Base-by-base conservation (phyloP, 2,888 invertebrate genomes). In the Shargacucullia verbasci region DNA sequence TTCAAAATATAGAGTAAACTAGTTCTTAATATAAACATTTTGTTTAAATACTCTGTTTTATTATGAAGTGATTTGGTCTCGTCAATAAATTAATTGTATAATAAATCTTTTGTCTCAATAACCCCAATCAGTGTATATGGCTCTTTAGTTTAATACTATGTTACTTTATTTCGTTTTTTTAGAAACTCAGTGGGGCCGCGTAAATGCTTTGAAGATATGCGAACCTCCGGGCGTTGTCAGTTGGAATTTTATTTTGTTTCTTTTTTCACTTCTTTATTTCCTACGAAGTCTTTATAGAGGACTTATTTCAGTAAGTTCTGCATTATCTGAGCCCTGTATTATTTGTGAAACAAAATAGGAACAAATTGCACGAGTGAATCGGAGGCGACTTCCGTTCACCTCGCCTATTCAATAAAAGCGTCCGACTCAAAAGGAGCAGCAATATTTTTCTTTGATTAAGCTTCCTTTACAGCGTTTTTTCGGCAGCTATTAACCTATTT, bases 401-500 rank as follows among this genome's bases (percentile, higher is more conserved):
- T 78, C 61, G 65, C 53, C 70, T 70, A 68, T 71, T 75, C 75
- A 75, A 76, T 81, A 78, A 79, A 79, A 72, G 70, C 74, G 71
- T 67, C 66, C 58, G 59, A 70, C 68, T 83, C 77, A 74, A 85
- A 85, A 81, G 79, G 75, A 81, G 78, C 73, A 78, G 80, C 76
- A 79, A 81, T 84, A 84, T 85, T 86, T 86, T 84, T 84, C 82
- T 84, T 84, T 85, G 85, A 85, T 86, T 86, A 84, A 82, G 78
- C 79, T 84, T 83, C 83, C 83, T 84, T 84, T 80, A 79, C 77
- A 76, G 78, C 78, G 76, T 70, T 84, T 76, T 87, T 87, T 87
- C 78, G 83, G 79, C 70, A 67, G 86, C 84, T 84, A 85, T 89
- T 87, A 88, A 88, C 88, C 86, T 85, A 87, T 88, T 87, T 89